phyloP scores from a whole-genome alignment of 30 jellyfish, hydroid and myxozoan species.

The Cassiopea xamachana region DNA sequence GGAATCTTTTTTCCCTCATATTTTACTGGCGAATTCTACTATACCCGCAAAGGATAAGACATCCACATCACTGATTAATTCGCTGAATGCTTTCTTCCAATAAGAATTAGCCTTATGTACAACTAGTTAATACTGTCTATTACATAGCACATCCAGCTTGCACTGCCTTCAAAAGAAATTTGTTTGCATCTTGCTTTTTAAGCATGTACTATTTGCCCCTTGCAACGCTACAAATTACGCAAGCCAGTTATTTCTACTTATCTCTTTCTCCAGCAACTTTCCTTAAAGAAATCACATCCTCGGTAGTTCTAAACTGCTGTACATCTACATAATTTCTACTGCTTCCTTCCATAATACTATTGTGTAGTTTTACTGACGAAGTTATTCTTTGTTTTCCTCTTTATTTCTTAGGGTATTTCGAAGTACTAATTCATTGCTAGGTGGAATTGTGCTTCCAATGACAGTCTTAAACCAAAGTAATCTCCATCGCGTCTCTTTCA shows the following conservation, averaged over 20 bases:
- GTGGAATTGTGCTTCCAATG: conserved; percentile 11
- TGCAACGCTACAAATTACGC: conserved; percentile 38
- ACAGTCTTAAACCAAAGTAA: conserved; percentile 28
- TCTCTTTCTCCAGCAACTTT: not conserved
- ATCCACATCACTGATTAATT: too few species aligned
- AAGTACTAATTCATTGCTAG: conserved; percentile 21
- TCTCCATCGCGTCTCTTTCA: too few species aligned
- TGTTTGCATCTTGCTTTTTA: too few species aligned
- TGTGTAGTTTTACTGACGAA: conserved; percentile 20
- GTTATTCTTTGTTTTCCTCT: conserved; percentile 38
- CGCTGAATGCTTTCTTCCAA: too few species aligned
- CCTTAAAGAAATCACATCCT: conserved; percentile 11
- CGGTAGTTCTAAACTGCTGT: conserved; percentile 15
- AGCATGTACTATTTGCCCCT: too few species aligned
- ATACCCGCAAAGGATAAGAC: too few species aligned
- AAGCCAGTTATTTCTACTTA: conserved; percentile 38
- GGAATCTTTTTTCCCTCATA: too few species aligned
- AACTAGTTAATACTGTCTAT: too few species aligned
- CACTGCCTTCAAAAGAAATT: conserved; percentile 16
- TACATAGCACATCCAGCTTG: conserved; percentile 43
- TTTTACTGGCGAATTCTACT: too few species aligned
- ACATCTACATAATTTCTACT: conserved; percentile 23
- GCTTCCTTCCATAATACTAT: not conserved
- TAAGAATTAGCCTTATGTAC: too few species aligned
- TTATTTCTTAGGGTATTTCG: conserved; percentile 28